A percentile compares a stretch with the other conserved stretches of the same genome.
Evolutionary conservation across 2,113 vertebrate genomes (phyloP).

Genomic region (Peromyscus polionotus): DNA sequence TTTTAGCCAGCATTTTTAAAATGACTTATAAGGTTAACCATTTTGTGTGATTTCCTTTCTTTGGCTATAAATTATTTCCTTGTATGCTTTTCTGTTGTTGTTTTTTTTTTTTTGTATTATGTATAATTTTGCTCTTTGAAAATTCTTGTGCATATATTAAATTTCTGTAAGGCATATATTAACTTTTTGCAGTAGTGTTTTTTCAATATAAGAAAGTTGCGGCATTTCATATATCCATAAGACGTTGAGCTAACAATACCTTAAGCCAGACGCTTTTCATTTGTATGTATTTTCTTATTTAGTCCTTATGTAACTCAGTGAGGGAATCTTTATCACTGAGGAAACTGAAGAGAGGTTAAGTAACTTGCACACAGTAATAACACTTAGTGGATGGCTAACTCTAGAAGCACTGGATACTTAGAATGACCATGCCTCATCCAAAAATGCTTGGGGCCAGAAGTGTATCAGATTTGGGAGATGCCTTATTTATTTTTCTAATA

Average conservation of each 20-base stretch:
- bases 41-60: constrained; percentile 63
- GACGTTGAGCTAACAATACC: neutral
- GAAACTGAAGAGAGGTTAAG: constrained; percentile 6
- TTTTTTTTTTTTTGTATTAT: constrained; percentile 21
- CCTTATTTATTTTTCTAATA: neutral
- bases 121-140: constrained; percentile 49
- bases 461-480: neutral
- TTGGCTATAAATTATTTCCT: neutral
- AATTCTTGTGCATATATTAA: constrained; percentile 58
- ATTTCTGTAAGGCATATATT: constrained; percentile 46
- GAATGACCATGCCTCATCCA: neutral
- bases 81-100: constrained; percentile 33
- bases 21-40: constrained; percentile 28
- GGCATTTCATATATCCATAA: neutral
- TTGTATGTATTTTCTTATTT: constrained; percentile 41
- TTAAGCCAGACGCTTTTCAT: neutral
- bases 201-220: constrained; percentile 33
- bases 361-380: neutral
- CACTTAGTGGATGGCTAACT: neutral
- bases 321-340: neutral
- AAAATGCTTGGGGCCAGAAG: neutral
- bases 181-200: constrained; percentile 44
- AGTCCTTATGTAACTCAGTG: neutral
- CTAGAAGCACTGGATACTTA: neutral
- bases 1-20: constrained; percentile 52